Base-by-base conservation (phyloP, 37 sponge, comb jelly and placozoan genomes). In the Beroe forskalii region DNA sequence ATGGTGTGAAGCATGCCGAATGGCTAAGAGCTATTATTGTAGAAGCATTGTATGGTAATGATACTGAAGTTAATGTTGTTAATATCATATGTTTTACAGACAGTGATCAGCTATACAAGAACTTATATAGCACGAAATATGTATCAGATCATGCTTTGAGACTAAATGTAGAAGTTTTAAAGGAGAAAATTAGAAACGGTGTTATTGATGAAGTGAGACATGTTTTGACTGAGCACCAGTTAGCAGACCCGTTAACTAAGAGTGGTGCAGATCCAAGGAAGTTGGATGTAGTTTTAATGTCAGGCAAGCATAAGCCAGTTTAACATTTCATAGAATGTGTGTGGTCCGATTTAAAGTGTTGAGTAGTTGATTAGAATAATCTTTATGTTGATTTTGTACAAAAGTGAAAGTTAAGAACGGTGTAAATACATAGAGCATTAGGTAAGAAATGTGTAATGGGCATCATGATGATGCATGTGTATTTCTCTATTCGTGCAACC, bases 201-300 rank as follows among this genome's bases (percentile, higher is more conserved):
- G 37, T 36, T 36, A 37, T 69, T 37, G 32, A 37, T 69, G 72
- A 69, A 69, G 72, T 69, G 4, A 1, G 72, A 36, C 32, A 37
- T 33, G 72, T 69, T 8, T 69, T 37, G 2, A 69, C 1, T 69
- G 17, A 32, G 0, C 17, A 69, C 37, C 28, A 33, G 72, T 36
- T 69, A 36, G 72, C 72, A 9, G 72, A 69, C 32, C 39, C 72
- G 12, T 36, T 69, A 19, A 69, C 72, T 14, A 69, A 69, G 39
- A 32, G 32, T 2, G 72, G 72, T 0, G 72, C 72, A 69, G 72
- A 69, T 36, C 32, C 33, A 14, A 36, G 33, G 19, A 69, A 69
- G 32, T 17, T 69, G 72, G 72, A 69, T 17, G 9, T 20, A 0
- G 72, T 69, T 2, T 32, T 69, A 32, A 37, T 33, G 32, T 20